Evolutionary conservation across 2,888 invertebrate genomes (phyloP).

Genomic region (Dichetophora obliterata): DNA sequence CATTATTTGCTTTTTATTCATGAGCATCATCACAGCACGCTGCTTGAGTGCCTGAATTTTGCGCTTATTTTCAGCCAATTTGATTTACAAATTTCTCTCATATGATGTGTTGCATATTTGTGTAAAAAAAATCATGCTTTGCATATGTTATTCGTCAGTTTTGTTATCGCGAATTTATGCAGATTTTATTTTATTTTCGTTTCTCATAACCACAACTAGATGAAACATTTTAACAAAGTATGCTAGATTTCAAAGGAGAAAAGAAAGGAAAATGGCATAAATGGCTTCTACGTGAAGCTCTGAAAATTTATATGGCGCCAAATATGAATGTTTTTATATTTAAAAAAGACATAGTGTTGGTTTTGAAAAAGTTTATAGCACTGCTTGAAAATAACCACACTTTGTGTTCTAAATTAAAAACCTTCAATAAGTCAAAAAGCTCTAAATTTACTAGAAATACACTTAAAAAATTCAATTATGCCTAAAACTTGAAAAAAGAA

Average conservation of each 20-base stretch:
- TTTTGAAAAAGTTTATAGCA: too few relatives aligned
- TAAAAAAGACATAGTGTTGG: not conserved
- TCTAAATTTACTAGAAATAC: too few relatives aligned
- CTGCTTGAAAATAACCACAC: too few relatives aligned
- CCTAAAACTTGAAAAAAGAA: too few relatives aligned
- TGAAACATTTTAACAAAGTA: not conserved
- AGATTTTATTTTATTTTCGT: not conserved
- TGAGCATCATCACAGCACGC: conserved; percentile 17
- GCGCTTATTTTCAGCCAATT: not conserved
- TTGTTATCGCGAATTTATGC: conserved; percentile 22
- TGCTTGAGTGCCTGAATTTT: not conserved
- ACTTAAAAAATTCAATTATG: too few relatives aligned
- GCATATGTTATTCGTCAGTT: conserved; percentile 31
- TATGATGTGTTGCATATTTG: not conserved
- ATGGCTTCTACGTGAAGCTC: not conserved
- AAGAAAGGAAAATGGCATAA: too few relatives aligned
- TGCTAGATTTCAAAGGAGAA: not conserved
- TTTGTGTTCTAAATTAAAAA: too few relatives aligned
- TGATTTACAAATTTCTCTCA: conserved; percentile 24
- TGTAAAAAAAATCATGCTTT: conserved; percentile 26
- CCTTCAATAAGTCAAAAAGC: too few relatives aligned
- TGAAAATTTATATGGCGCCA: not conserved
- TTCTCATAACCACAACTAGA: not conserved
- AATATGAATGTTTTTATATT: not conserved
- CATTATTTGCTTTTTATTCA: conserved; percentile 28